Percentiles rank a stretch among this genome's conserved stretches.
Evolutionary conservation across 2,797 vertebrate species (phyloP).

Genomic region (Pyrocephalus nanus): DNA sequence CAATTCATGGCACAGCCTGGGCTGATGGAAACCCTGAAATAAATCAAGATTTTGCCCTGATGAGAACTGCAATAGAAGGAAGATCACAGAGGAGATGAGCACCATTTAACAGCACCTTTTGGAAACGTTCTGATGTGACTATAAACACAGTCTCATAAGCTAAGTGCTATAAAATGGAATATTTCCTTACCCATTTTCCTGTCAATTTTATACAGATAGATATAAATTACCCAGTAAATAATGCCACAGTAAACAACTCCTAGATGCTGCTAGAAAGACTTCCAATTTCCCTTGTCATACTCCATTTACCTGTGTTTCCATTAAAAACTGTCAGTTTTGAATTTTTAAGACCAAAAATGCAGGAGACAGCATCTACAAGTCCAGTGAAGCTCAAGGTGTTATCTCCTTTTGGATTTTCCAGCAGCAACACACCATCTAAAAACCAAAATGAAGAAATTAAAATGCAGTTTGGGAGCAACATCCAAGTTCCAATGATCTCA

Average conservation of each 20-base stretch:
- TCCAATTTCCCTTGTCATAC: background rate
- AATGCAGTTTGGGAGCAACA: conserved; percentile 6
- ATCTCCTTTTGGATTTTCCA: conserved; percentile 96
- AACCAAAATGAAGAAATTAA: conserved; percentile 31
- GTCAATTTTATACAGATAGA: background rate
- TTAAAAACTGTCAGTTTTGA: conserved; percentile 80
- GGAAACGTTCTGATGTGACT: background rate
- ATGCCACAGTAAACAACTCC: background rate
- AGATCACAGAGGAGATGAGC: background rate
- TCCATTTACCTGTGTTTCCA: conserved; percentile 81
- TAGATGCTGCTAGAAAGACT: background rate
- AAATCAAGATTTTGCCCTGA: conserved; percentile 4
- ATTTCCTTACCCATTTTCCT: background rate
- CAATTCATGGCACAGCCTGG: background rate
- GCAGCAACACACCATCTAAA: conserved; percentile 88
- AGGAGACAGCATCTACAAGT: conserved; percentile 81
- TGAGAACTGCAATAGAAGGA: background rate
- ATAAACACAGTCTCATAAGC: background rate
- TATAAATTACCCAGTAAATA: background rate
- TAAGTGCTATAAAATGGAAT: background rate
- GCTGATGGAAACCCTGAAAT: background rate
- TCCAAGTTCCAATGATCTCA: background rate
- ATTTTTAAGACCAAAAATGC: conserved; percentile 85
- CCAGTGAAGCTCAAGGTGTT: conserved; percentile 81
- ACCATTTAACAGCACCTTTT: conserved; percentile 22